Percentiles rank a stretch among this genome's conserved stretches.
Conservation (phyloP, 1,140 invertebrate genomes). For the Brachionus rotundiformis region DNA sequence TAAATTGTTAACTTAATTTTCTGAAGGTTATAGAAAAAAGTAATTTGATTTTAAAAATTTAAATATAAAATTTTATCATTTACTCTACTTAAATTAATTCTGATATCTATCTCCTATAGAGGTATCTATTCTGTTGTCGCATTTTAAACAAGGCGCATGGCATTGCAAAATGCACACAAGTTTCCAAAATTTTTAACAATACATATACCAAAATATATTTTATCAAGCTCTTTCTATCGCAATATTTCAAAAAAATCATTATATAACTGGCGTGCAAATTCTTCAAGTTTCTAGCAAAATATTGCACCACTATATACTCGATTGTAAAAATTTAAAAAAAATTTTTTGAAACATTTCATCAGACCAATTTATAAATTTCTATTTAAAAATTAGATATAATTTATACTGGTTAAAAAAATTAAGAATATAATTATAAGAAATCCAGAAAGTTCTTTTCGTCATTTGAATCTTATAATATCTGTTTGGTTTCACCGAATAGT, state of each 20-base stretch:
- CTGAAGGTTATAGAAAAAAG: not conserved
- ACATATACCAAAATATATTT: not conserved
- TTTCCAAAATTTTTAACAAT: not conserved
- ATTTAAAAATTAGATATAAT: conserved; percentile 1
- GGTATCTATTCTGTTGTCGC: not conserved
- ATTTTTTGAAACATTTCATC: conserved; percentile 45
- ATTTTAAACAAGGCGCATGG: not conserved
- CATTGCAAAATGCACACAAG: not conserved
- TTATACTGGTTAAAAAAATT: not conserved
- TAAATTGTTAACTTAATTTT: not conserved
- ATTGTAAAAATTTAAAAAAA: not conserved
- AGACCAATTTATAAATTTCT: conserved; percentile 1
- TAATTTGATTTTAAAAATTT: no score
- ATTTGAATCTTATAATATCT: not conserved
- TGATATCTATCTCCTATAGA: not conserved
- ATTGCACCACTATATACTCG: conserved; percentile 12
- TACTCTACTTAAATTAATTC: no score
- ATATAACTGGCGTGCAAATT: conserved; percentile 33
- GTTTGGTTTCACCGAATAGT: no score
- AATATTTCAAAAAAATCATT: conserved; percentile 30
- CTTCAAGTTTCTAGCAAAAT: conserved; percentile 32
- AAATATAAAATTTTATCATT: no score
- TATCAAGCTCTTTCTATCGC: not conserved
- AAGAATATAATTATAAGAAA: not conserved
- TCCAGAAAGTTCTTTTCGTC: not conserved